A percentile compares a stretch with the other conserved stretches of the same genome.
Evolutionary conservation across 2,113 vertebrate species (phyloP).

Genomic region (Psettodes erumei): DNA sequence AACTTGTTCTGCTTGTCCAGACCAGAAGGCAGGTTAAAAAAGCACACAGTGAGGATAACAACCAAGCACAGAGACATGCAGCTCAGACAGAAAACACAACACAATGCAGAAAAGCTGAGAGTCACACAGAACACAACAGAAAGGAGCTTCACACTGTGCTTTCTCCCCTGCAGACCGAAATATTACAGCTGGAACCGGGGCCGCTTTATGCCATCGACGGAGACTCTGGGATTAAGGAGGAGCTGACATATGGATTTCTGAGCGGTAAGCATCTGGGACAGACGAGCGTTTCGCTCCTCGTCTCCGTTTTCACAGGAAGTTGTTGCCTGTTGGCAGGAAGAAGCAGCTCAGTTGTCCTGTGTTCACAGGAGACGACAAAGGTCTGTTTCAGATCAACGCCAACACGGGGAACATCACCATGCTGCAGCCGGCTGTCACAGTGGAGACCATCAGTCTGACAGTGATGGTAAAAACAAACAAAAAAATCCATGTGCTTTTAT

Average conservation of each 20-base stretch:
- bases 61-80: too few relatives aligned
- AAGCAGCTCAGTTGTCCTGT: constrained; percentile 24
- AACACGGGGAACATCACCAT: constrained; percentile 85
- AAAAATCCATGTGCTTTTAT: background rate
- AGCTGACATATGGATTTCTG: constrained; percentile 81
- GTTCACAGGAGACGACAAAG: constrained; percentile 72
- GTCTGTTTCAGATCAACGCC: constrained; percentile 76
- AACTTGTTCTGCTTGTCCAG: too few relatives aligned
- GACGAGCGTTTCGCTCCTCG: background rate
- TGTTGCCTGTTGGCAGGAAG: background rate
- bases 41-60: too few relatives aligned
- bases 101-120: too few relatives aligned
- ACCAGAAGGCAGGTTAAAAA: too few relatives aligned
- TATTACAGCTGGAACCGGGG: constrained; percentile 80
- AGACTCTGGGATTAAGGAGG: constrained; percentile 79
- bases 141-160: too few relatives aligned
- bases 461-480: constrained; percentile 85
- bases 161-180: constrained; percentile 69
- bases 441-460: constrained; percentile 69
- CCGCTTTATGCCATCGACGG: constrained; percentile 87
- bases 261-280: constrained; percentile 69
- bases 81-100: too few relatives aligned
- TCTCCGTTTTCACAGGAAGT: background rate
- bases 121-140: too few relatives aligned
- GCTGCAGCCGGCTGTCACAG: constrained; percentile 60